Conservation (phyloP, 2,797 vertebrate genomes). For the Oryzias dopingdopingensis region DNA sequence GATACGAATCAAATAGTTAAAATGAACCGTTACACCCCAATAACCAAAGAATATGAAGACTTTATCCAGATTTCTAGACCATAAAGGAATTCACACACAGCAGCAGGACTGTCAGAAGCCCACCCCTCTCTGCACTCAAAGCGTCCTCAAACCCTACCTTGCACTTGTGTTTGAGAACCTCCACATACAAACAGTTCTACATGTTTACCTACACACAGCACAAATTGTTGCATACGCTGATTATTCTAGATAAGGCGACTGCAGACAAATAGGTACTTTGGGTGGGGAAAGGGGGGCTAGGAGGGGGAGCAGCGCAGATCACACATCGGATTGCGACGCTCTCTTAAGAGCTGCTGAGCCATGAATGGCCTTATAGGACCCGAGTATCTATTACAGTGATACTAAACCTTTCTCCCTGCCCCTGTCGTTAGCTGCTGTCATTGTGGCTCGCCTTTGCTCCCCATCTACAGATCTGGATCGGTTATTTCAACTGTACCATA, state of each 20-base stretch:
- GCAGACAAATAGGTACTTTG: conserved; percentile 42
- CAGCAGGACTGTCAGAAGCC: conserved; percentile 12
- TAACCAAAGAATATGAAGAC: no score
- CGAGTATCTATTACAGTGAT: conserved; percentile 60
- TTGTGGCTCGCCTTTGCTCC: conserved; percentile 11
- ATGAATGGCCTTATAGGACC: conserved; percentile 66
- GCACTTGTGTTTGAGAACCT: conserved; percentile 5
- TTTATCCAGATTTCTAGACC: conserved; percentile 8
- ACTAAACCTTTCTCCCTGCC: conserved; percentile 38
- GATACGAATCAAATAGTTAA: no score
- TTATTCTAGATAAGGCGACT: conserved; percentile 46
- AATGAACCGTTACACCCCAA: no score
- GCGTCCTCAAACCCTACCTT: conserved; percentile 6
- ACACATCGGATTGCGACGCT: conserved; percentile 44
- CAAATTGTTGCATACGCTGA: conserved; percentile 3
- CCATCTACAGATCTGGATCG: conserved; percentile 5
- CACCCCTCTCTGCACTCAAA: conserved; percentile 7
- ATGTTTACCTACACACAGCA: neutral
- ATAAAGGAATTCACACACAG: conserved; percentile 28
- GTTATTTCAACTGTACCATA: neutral
- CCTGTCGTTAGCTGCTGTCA: conserved; percentile 11
- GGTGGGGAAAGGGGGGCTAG: neutral
- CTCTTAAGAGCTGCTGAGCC: conserved; percentile 67
- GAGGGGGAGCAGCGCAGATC: conserved; percentile 31
- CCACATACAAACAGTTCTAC: conserved; percentile 2